Base-by-base conservation (phyloP, 1,140 invertebrate genomes). In the Onthophagus taurus region DNA sequence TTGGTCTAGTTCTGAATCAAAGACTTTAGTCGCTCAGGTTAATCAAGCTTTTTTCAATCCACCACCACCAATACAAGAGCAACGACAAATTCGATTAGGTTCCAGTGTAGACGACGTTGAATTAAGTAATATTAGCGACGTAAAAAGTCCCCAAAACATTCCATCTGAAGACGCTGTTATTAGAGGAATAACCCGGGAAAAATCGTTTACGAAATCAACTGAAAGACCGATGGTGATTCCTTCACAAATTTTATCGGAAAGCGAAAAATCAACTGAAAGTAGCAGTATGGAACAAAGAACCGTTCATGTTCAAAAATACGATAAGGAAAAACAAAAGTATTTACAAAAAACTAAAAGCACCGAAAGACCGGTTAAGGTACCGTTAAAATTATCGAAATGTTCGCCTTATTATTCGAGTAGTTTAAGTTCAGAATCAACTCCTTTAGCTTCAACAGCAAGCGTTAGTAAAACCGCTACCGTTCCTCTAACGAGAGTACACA, bases 391-490 rank as follows among this genome's bases (percentile, higher is more conserved):
- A 23, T 70, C 77, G 4, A 76, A 77, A 55, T 79, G 77, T 53
- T 79, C 77, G 1, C 77, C 78, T 2, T 80, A 80, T 52, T 80
- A 80, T 62, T 80, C 78, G 5, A 80, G 77, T 51, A 80, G 77
- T 51, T 61, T 80, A 13, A 80, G 77, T 55, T 78, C 76, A 0
- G 77, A 79, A 48, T 77, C 77, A 23, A 77, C 77, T 2, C 77
- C 77, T 1, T 75, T 78, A 16, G 54, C 59, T 1, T 47, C 54
- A 41, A 52, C 61, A 3, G 50, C 59, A 16, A 50, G 54, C 11
- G 50, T 59, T 8, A 60, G 48, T 45, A 65, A 63, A 52, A 63
- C 59, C 0, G 58, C 61, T 4, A 65, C 63, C n/a, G 60, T 65
- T 18, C 63, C 63, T 7, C 45, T 65, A 18, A 63, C 59, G 2